A percentile compares a stretch with the other conserved stretches of the same genome.
Evolutionary conservation across 2,888 invertebrate genomes (phyloP).

Genomic region (Yponomeuta cagnagella): DNA sequence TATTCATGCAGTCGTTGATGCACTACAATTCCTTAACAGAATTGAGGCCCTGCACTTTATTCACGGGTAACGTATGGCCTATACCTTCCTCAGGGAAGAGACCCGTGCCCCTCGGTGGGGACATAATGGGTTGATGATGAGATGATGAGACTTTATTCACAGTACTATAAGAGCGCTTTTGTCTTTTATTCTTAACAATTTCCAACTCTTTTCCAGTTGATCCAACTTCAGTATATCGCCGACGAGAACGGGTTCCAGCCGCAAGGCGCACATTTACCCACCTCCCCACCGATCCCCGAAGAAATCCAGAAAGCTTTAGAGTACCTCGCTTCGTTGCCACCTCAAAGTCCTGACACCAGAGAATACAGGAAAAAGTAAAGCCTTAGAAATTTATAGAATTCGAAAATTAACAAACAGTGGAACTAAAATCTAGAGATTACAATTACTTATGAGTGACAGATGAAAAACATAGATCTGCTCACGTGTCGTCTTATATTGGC

Average conservation of each 20-base stretch:
- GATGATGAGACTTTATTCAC: too few relatives aligned
- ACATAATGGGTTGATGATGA: too few relatives aligned
- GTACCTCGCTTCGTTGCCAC: slow-evolving; percentile 79
- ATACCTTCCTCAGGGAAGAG: too few relatives aligned
- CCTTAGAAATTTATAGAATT: not conserved
- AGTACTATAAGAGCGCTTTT: not conserved
- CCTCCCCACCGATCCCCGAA: slow-evolving; percentile 81
- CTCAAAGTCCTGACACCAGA: slow-evolving; percentile 45
- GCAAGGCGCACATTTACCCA: slow-evolving; percentile 77
- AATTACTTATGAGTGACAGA: too few relatives aligned
- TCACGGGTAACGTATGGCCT: too few relatives aligned
- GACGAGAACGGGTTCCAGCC: slow-evolving; percentile 86
- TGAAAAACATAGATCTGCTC: too few relatives aligned
- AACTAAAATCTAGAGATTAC: too few relatives aligned
- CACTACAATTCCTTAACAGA: too few relatives aligned
- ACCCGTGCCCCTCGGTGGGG: too few relatives aligned
- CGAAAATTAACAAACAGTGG: not conserved
- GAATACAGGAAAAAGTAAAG: slow-evolving; percentile 31
- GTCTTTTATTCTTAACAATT: not conserved
- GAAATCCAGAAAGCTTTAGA: slow-evolving; percentile 80
- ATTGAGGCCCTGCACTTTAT: too few relatives aligned
- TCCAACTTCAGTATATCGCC: slow-evolving; percentile 79
- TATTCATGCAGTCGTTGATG: too few relatives aligned
- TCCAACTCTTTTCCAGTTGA: slow-evolving; percentile 42
- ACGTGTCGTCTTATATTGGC: too few relatives aligned